Evolutionary conservation across 2,797 vertebrate genomes (phyloP).

Genomic region (Sebastes diaconus): DNA sequence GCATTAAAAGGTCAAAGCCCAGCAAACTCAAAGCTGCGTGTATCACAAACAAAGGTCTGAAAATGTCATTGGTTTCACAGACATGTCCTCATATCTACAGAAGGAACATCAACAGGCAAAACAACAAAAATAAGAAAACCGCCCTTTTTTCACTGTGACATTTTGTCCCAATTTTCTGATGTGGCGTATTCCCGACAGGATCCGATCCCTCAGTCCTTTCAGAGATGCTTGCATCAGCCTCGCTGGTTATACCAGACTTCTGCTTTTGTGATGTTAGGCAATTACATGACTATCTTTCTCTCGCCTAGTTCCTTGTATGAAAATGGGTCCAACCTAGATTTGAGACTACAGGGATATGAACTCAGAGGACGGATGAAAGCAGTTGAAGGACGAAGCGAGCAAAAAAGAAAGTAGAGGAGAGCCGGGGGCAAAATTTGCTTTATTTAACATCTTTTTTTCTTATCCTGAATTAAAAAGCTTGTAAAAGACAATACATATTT

Average conservation of each 20-base stretch:
- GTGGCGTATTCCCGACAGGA: conserved; percentile 4
- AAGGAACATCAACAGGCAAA: conserved; percentile 26
- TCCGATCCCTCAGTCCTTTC: neutral
- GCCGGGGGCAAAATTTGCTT: conserved; percentile 42
- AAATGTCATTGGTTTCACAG: conserved; percentile 65
- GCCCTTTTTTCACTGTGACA: conserved; percentile 15
- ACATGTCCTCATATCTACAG: conserved; percentile 19
- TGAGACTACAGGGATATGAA: conserved; percentile 73
- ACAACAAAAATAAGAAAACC: conserved; percentile 29
- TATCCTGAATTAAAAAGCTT: conserved; percentile 4
- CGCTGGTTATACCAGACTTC: conserved; percentile 29
- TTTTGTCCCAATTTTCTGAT: conserved; percentile 28
- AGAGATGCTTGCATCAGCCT: conserved; percentile 45
- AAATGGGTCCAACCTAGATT: conserved; percentile 80
- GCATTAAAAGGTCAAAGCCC: conserved; percentile 70
- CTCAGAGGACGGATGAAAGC: conserved; percentile 72
- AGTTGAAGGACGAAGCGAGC: conserved; percentile 75
- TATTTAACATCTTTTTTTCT: conserved; percentile 19
- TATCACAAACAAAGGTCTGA: conserved; percentile 60
- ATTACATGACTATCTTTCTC: conserved; percentile 43
- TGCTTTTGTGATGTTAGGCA: conserved; percentile 47
- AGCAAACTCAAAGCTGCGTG: conserved; percentile 54
- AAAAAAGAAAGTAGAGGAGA: conserved; percentile 37
- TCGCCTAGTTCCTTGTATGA: conserved; percentile 51
- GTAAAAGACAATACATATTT: neutral